Evolutionary conservation across 53 echinoderm and acorn worm species (phyloP).

Genomic region (Zoroaster sp.): DNA sequence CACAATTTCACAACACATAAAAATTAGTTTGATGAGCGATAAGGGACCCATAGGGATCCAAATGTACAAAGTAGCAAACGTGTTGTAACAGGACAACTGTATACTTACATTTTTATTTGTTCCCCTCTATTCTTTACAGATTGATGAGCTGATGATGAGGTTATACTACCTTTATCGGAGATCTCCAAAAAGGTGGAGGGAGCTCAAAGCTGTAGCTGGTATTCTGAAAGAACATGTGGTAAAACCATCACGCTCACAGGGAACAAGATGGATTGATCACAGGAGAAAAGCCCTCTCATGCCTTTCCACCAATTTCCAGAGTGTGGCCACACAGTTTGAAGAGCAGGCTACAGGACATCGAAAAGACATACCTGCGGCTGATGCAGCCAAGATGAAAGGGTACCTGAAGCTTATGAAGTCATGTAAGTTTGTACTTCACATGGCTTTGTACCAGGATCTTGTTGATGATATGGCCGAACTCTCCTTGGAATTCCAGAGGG

Average conservation of each 20-base stretch:
- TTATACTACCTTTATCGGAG: conserved; percentile 54
- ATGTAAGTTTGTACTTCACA: conserved; percentile 48
- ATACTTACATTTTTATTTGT: not conserved
- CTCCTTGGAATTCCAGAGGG: conserved; percentile 55
- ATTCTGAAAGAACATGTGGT: conserved; percentile 44
- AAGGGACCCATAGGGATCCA: not conserved
- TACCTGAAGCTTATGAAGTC: conserved; percentile 53
- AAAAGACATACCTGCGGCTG: conserved; percentile 19
- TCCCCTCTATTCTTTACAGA: conserved; percentile 4
- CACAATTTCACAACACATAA: not conserved
- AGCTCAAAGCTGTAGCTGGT: conserved; percentile 52
- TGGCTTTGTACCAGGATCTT: conserved; percentile 65
- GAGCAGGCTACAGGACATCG: conserved; percentile 21
- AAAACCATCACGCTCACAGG: conserved; percentile 60
- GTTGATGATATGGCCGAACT: conserved; percentile 56
- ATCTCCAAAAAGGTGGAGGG: conserved; percentile 61
- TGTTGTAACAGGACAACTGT: not conserved
- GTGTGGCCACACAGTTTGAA: conserved; percentile 45
- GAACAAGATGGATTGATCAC: conserved; percentile 66
- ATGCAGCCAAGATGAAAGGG: conserved; percentile 64
- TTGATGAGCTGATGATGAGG: conserved; percentile 61
- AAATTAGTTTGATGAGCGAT: not conserved
- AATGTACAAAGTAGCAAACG: not conserved
- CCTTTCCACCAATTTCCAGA: conserved; percentile 45
- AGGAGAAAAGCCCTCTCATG: conserved; percentile 40